Evolutionary conservation across 2,113 vertebrate genomes (phyloP), one percentile per base, ranked within the genome.

Genomic region (Sebastes fasciatus): DNA sequence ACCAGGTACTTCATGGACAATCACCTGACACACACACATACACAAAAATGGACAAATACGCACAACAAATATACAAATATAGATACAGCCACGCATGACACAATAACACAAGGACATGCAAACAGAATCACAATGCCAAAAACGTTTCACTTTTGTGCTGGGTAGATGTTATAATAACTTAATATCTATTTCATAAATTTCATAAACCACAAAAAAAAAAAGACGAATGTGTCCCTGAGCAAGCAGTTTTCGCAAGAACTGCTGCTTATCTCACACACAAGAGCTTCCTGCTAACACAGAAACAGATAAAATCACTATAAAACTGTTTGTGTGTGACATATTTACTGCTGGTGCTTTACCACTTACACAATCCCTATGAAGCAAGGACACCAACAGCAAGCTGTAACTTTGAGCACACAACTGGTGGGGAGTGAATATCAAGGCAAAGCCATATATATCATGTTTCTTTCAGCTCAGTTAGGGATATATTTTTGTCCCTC

Each of bases 1-100:
- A 76, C 98, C 98, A 62, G 98, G 97, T 26, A 99, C 97, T 93
- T 98, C 98, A 69, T 98, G 97, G 73, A 99, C 97, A 88, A 98
- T 97, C 76, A 97, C 97, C 98, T 99, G 94, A 95, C 84, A 93
- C 80, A 92, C 80, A 93, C n/a, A 94, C 82, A 88, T 52, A 91
- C 76, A 90, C 70, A 91, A 58, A 86, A 69, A 92, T 72, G 87
- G 79, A 91, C 86, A 91, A 79, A 90, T 45, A 92, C 90, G 79
- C 70, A 91, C 60, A 91, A 83, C 73, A 90, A 17, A 91, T 69
- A 89, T 45, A 92, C 83, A 90, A 67, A 90, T 91, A 88, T 77
- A 90, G 62, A 91, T 80, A 88, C 65, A 90, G 48, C 74, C 80
- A 87, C 82, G 55, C 16, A 88, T 17, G 61, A 67, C 80, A 88